Conservation (phyloP, 2,113 vertebrate species). For the Smithornis capensis region DNA sequence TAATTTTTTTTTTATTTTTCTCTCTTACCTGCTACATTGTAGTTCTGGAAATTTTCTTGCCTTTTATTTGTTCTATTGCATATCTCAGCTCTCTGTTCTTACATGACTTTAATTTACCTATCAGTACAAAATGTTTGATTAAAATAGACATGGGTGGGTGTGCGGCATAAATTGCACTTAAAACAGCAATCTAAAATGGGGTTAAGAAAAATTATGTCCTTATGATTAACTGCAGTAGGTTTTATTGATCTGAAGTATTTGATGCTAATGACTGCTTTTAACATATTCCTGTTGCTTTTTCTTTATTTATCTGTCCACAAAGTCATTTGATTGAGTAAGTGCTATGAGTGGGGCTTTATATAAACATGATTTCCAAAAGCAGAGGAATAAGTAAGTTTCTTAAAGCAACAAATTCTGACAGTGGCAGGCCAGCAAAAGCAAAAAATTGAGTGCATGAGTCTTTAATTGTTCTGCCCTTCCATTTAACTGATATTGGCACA, state of each 20-base stretch:
- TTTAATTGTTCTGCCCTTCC: not conserved
- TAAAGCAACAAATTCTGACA: not conserved
- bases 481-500: not conserved
- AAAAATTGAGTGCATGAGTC: not conserved
- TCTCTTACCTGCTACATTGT: not conserved
- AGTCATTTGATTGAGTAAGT: not conserved
- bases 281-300: not conserved
- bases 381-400: not conserved
- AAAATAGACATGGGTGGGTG: constrained; percentile 44
- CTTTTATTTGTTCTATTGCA: not conserved
- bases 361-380: not conserved
- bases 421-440: not conserved
- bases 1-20: not conserved
- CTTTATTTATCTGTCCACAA: constrained; percentile 18
- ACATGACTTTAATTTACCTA: not conserved
- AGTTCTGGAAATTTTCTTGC: not conserved
- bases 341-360: not conserved
- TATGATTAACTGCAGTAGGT: constrained; percentile 14
- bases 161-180: constrained; percentile 17
- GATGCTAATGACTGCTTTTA: not conserved
- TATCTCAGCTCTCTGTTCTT: not conserved
- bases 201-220: constrained; percentile 5
- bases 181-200: not conserved
- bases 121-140: constrained; percentile 34
- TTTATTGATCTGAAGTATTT: not conserved